Conservation (phyloP, 2,797 vertebrate genomes). For the Sebastes miniatus region DNA sequence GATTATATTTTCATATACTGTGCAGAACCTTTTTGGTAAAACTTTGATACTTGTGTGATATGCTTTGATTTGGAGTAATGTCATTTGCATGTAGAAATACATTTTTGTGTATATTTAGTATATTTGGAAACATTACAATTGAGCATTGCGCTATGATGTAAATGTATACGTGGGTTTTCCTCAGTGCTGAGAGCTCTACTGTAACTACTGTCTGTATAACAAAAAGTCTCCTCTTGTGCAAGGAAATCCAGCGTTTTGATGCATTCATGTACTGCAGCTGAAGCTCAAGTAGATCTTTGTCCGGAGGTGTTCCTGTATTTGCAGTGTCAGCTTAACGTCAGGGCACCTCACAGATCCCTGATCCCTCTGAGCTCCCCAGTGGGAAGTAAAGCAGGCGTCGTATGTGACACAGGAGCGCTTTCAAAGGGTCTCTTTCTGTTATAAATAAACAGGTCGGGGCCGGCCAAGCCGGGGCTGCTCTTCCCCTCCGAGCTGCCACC, state of each 20-base stretch:
- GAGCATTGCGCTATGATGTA: not conserved
- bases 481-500: slow-evolving; percentile 52
- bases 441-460: slow-evolving; percentile 76
- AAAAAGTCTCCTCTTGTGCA: too few species aligned
- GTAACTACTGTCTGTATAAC: not conserved
- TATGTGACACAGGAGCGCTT: slow-evolving; percentile 61
- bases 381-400: slow-evolving; percentile 62
- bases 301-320: not conserved
- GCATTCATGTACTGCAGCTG: not conserved
- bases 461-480: slow-evolving; percentile 33
- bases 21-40: too few species aligned
- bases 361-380: slow-evolving; percentile 13
- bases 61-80: not conserved
- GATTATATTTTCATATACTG: too few species aligned
- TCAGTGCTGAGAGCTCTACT: not conserved
- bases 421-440: slow-evolving; percentile 65
- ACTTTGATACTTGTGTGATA: too few species aligned
- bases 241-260: not conserved
- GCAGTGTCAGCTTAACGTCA: not conserved
- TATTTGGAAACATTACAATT: not conserved
- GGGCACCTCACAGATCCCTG: slow-evolving; percentile 18
- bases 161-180: not conserved
- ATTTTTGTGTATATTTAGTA: not conserved
- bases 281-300: not conserved
- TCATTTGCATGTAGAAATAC: not conserved